Evolutionary conservation across 2,888 invertebrate species (phyloP).

Genomic region (Ectemnius lituratus): DNA sequence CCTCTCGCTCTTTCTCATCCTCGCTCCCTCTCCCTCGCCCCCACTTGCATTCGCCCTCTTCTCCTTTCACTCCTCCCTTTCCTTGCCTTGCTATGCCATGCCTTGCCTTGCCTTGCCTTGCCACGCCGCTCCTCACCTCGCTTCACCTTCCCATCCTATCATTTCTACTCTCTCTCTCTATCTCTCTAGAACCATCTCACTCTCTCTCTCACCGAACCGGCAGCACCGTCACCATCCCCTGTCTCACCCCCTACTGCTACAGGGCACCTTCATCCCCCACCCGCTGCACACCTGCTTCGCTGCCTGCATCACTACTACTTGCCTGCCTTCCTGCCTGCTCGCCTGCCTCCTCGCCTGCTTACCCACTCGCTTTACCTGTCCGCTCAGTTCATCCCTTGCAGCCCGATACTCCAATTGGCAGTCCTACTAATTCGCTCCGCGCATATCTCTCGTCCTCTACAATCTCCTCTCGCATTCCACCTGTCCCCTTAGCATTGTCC

Average conservation of each 20-base stretch:
- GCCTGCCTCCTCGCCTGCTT: constrained; percentile 9
- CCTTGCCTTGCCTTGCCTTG: constrained; percentile 1
- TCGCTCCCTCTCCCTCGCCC: neutral
- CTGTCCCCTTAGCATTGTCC: too few species aligned
- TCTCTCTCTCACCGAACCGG: neutral
- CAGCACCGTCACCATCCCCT: neutral
- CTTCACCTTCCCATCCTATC: constrained; percentile 39
- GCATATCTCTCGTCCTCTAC: neutral
- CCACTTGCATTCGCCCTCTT: constrained; percentile 12
- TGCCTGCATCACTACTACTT: constrained; percentile 11
- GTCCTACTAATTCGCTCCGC: constrained; percentile 39
- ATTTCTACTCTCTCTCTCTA: constrained; percentile 17
- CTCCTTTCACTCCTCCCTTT: constrained; percentile 4
- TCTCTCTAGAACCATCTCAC: neutral
- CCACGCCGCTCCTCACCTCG: constrained; percentile 25
- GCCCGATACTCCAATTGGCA: constrained; percentile 36
- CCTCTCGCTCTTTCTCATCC: neutral
- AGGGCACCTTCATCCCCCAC: constrained; percentile 38
- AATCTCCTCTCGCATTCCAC: neutral
- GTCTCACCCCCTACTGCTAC: constrained; percentile 12
- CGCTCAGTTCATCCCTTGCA: constrained; percentile 14
- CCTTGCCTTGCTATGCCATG: constrained; percentile 22
- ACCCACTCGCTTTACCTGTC: constrained; percentile 4
- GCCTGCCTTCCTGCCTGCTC: constrained; percentile 11
- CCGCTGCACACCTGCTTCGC: constrained; percentile 43